Evolutionary conservation across 2,888 invertebrate genomes (phyloP).

Genomic region (Eristalinus aeneus): DNA sequence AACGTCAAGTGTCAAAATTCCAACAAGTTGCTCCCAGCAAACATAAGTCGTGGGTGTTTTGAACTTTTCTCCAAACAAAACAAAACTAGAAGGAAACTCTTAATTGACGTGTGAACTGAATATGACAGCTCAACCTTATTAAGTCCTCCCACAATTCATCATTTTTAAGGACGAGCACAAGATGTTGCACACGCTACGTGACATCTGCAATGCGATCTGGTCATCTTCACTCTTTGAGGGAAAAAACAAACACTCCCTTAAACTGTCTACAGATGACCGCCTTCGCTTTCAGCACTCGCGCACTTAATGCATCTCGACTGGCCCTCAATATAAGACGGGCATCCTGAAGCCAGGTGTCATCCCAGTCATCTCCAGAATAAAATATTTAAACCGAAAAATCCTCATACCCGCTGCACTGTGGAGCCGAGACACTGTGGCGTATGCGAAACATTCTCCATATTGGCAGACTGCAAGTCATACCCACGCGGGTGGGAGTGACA

Average conservation of each 20-base stretch:
- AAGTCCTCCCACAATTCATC: not conserved
- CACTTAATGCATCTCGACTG: not conserved
- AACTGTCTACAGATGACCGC: not conserved
- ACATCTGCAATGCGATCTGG: slow-evolving; percentile 8
- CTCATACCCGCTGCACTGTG: not conserved
- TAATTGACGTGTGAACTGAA: not conserved
- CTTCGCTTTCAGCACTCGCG: not conserved
- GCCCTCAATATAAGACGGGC: not conserved
- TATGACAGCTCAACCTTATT: not conserved
- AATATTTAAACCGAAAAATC: not conserved
- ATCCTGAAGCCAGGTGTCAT: not conserved
- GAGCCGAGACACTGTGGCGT: not conserved
- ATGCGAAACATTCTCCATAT: slow-evolving; percentile 20
- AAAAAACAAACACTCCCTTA: not conserved
- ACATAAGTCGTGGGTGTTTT: not conserved
- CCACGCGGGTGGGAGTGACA: not conserved
- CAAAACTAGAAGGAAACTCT: not conserved
- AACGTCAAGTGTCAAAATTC: not conserved
- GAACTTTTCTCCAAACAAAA: not conserved
- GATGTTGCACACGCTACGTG: not conserved
- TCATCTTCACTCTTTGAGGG: not conserved
- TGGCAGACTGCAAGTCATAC: not conserved
- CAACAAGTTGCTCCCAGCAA: not conserved
- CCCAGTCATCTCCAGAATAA: not conserved
- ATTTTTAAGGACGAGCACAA: not conserved